A percentile compares a stretch with the other conserved stretches of the same genome.
Conservation (phyloP, 2,113 vertebrate species). For the Illadopsis cleaveri region DNA sequence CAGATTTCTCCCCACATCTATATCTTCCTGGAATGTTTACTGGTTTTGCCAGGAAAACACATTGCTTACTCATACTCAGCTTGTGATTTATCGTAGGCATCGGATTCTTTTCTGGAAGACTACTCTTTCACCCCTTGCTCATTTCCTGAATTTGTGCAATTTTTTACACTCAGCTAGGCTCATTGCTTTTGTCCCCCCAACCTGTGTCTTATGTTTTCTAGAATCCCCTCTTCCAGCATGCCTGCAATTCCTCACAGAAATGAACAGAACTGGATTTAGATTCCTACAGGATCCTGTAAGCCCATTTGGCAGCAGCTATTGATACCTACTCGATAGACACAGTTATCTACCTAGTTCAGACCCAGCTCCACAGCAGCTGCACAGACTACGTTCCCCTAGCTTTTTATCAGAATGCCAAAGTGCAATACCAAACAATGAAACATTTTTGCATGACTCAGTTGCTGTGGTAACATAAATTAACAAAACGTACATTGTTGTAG, state of each 20-base stretch:
- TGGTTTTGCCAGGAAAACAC: background rate
- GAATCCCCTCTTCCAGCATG: background rate
- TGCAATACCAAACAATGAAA: background rate
- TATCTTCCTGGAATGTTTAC: background rate
- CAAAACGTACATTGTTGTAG: background rate
- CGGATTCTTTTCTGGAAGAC: background rate
- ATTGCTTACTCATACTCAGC: background rate
- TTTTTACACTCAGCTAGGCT: background rate
- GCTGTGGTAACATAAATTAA: constrained; percentile 49
- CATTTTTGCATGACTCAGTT: constrained; percentile 2
- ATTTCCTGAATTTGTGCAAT: background rate
- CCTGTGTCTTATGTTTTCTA: background rate
- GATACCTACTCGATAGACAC: background rate
- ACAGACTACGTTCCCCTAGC: background rate
- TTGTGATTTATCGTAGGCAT: background rate
- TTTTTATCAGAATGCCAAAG: background rate
- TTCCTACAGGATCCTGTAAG: background rate
- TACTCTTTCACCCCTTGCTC: background rate
- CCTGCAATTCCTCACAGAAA: background rate
- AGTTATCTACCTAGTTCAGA: background rate
- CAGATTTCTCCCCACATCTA: background rate
- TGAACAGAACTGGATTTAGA: background rate
- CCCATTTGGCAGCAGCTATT: background rate
- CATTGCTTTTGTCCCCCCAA: background rate
- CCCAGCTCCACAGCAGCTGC: background rate